Evolutionary conservation across 2,888 invertebrate species (phyloP), one percentile per base, ranked within the genome.

Genomic region (Tachina lurida): DNA sequence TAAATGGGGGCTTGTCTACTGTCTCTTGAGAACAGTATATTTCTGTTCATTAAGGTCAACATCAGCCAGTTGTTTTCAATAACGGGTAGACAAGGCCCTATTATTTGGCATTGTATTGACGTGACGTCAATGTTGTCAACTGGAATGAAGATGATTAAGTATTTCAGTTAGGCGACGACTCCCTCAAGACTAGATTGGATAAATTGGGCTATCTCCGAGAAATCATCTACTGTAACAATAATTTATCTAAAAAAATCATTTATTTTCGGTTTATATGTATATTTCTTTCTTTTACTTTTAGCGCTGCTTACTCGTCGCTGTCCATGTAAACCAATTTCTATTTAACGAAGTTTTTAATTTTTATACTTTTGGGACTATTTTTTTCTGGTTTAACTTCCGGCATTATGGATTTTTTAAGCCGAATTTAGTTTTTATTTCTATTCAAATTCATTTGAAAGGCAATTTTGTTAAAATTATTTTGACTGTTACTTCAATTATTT

Each of bases 351-450:
- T 71, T 70, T 75, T 54, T 52, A 13, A 31, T n/a, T 60, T 58
- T 43, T 41, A 22, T 41, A 2, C 22, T 74, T 73, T 67, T 43
- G 49, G 74, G 41, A 52, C 68, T 52, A 52, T 74, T 63, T 52
- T 68, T 73, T 70, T 75, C 22, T 60, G 45, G n/a, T 75, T 65
- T 76, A 43, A 79, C 85, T 82, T 86, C 85, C 85, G 82, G 82
- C 75, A 73, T 63, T 41, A 74, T 67, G 67, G 47, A 43, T 74
- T 67, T n/a, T 68, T 22, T 79, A 68, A 68, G 31, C 49, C 13
- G 56, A 41, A 45, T 63, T 62, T 60, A 10, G 12, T 52, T 75
- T 45, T 41, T n/a, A 45, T 41, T 41, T 60, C 31, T 7, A 31
- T 56, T 56, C 43, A 52, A 4, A 31, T 31, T 47, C 62, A 17